phyloP scores from a whole-genome alignment of 2,888 invertebrate genomes.

The Sphaerophoria taeniata region DNA sequence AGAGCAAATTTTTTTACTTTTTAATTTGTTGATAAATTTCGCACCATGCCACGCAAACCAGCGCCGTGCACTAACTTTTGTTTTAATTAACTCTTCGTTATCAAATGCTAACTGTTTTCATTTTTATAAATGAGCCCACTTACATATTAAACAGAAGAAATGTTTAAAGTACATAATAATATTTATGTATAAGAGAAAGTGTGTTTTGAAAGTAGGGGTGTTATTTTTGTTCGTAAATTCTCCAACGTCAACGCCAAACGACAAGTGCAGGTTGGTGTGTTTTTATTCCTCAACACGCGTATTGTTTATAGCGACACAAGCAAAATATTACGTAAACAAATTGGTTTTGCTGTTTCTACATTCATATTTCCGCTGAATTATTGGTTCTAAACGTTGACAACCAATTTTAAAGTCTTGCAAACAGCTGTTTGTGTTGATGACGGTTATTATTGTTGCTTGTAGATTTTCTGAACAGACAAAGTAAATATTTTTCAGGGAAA shows the following conservation, averaged over 20 bases:
- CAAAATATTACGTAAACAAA: background rate
- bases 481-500: no score
- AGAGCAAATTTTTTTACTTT: slow-evolving; percentile 33
- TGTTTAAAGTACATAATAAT: no score
- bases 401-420: background rate
- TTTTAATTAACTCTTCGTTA: slow-evolving; percentile 56
- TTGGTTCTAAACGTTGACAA: background rate
- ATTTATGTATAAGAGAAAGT: slow-evolving; percentile 34
- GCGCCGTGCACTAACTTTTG: background rate
- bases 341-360: background rate
- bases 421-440: slow-evolving; percentile 19
- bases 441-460: background rate
- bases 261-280: no score
- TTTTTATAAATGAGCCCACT: background rate
- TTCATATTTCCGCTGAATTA: background rate
- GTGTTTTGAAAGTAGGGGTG: background rate
- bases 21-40: slow-evolving; percentile 16
- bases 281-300: background rate
- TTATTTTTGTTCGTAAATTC: no score
- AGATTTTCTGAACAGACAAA: no score
- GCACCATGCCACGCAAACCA: slow-evolving; percentile 31
- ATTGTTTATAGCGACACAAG: background rate
- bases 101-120: slow-evolving; percentile 23
- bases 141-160: no score
- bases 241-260: no score